These are phyloP conservation scores for Diadema setosum DNA, from an alignment of 35 echinoderm and acorn worm species.

Conservation along the genomic window DNA sequence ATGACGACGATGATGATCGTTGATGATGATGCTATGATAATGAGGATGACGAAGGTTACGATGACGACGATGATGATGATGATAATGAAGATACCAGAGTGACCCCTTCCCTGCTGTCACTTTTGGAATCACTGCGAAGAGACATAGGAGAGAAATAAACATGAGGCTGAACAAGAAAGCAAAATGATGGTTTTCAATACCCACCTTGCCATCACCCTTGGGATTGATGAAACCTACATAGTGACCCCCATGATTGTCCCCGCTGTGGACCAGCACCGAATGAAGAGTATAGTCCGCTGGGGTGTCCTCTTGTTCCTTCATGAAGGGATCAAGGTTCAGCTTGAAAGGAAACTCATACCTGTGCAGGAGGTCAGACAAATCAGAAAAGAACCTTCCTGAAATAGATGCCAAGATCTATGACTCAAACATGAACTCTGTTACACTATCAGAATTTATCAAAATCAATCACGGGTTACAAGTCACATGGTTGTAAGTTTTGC, in stretches of 20 bases:
- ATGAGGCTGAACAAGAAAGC: no score
- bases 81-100: no score
- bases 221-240: slow-evolving; percentile 99
- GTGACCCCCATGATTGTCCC: slow-evolving; percentile 97
- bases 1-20: neutral
- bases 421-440: no score
- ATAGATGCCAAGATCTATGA: no score
- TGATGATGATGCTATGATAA: neutral
- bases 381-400: neutral
- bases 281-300: slow-evolving; percentile 93
- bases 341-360: slow-evolving; percentile 99
- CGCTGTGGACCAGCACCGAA: slow-evolving; percentile 96
- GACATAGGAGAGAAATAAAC: no score
- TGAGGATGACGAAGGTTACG: neutral
- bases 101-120: no score
- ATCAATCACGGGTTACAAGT: no score
- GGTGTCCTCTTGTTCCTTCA: slow-evolving; percentile 83
- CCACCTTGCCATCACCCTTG: slow-evolving; percentile 91
- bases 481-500: no score
- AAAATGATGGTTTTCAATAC: no score
- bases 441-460: no score
- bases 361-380: neutral
- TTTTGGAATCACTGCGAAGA: no score
- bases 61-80: neutral
- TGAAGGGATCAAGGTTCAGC: slow-evolving; percentile 83